These are phyloP conservation scores for Kryptopterus vitreolus DNA, from an alignment of 2,797 vertebrate genomes.

Conservation along the genomic window DNA sequence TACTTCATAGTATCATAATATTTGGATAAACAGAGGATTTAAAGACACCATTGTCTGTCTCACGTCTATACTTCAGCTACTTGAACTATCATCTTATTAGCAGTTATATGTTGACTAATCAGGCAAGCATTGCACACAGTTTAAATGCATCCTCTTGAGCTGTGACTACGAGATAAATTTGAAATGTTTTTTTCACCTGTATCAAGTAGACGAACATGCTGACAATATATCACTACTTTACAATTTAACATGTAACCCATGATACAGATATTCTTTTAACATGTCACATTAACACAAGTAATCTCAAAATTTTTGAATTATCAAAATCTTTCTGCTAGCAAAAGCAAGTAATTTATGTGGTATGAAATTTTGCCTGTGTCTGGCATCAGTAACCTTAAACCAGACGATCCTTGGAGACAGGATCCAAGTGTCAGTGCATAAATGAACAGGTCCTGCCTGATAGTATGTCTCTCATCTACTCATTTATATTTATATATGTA, in stretches of 20 bases:
- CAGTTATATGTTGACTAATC: background rate
- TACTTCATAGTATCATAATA: background rate
- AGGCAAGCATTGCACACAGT: background rate
- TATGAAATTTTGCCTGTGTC: conserved; percentile 19
- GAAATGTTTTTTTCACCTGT: conserved; percentile 26
- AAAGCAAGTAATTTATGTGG: background rate
- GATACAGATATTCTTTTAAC: too few relatives aligned
- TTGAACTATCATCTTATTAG: conserved; percentile 2
- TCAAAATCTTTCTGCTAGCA: background rate
- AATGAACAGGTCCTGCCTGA: conserved; percentile 58
- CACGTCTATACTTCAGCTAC: background rate
- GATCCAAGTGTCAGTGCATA: conserved; percentile 55
- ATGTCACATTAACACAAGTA: too few relatives aligned
- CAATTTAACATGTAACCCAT: too few relatives aligned
- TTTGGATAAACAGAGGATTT: background rate
- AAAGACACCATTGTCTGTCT: background rate
- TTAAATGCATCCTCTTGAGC: conserved; percentile 1
- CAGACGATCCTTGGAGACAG: conserved; percentile 22
- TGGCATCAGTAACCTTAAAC: conserved; percentile 59
- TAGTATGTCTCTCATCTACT: conserved; percentile 58
- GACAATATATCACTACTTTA: background rate
- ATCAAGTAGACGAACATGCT: conserved; percentile 23
- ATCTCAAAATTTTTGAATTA: background rate
- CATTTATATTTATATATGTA: conserved; percentile 27
- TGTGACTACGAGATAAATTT: conserved; percentile 23